A percentile compares a stretch with the other conserved stretches of the same genome.
Conservation (phyloP, 53 echinoderm and acorn worm species). For the Zoroaster sp. region DNA sequence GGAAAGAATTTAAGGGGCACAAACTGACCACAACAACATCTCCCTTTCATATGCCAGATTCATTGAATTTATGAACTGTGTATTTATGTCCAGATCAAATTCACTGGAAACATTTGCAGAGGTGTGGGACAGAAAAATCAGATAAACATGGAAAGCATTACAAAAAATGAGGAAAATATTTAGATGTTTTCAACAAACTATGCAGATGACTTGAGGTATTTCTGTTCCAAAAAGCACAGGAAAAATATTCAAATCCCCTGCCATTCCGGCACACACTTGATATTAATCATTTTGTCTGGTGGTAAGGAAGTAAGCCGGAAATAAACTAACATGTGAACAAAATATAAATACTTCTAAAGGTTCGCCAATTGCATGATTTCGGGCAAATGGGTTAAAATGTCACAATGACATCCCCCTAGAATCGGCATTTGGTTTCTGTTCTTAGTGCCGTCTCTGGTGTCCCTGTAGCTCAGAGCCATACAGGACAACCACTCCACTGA, state of each 20-base stretch:
- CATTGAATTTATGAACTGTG: background rate
- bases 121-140: too few relatives aligned
- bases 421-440: background rate
- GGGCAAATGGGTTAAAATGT: background rate
- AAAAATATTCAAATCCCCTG: background rate
- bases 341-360: too few relatives aligned
- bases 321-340: too few relatives aligned
- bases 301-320: too few relatives aligned
- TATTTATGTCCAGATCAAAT: background rate
- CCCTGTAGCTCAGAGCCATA: too few relatives aligned
- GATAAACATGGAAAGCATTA: background rate
- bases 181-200: background rate
- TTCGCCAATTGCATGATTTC: background rate
- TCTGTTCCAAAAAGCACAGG: background rate
- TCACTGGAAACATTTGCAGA: background rate
- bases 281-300: too few relatives aligned
- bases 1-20: too few relatives aligned
- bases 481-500: too few relatives aligned
- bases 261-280: too few relatives aligned
- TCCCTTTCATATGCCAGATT: background rate
- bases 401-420: background rate
- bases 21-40: too few relatives aligned
- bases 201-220: background rate
- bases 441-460: too few relatives aligned
- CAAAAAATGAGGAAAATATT: background rate